Percentiles rank a stretch among this genome's conserved stretches.
Evolutionary conservation across 2,888 invertebrate genomes (phyloP).

Genomic region (Archips crataeganus): DNA sequence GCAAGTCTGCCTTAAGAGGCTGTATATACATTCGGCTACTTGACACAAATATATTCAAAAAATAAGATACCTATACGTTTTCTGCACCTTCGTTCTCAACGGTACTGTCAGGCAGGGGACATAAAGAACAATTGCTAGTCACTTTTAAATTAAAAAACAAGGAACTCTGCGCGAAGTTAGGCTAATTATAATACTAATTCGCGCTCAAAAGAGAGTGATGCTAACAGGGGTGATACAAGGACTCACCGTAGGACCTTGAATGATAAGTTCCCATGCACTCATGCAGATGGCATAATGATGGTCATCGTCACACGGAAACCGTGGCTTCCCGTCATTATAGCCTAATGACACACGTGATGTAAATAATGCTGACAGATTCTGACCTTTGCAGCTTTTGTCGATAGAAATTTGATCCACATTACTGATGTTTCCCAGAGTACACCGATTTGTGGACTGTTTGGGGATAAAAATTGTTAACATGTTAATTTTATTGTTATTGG

Average conservation of each 20-base stretch:
- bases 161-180: too few relatives aligned
- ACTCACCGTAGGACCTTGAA: constrained; percentile 13
- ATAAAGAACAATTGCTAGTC: too few relatives aligned
- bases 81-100: too few relatives aligned
- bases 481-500: too few relatives aligned
- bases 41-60: too few relatives aligned
- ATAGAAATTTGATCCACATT: background rate
- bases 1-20: too few relatives aligned
- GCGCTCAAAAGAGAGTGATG: background rate
- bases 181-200: background rate
- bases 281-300: constrained; percentile 46
- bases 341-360: constrained; percentile 45
- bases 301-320: constrained; percentile 51
- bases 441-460: background rate
- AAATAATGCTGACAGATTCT: constrained; percentile 3
- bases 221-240: constrained; percentile 11
- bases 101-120: too few relatives aligned
- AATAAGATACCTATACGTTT: too few relatives aligned
- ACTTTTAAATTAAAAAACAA: too few relatives aligned
- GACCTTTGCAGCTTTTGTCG: constrained; percentile 16
- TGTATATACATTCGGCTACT: too few relatives aligned
- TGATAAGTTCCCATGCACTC: constrained; percentile 36
- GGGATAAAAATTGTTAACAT: background rate
- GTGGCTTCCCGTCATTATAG: constrained; percentile 57
- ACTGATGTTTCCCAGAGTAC: background rate